Conservation (phyloP, 2,113 vertebrate species). For the Toxostoma redivivum region DNA sequence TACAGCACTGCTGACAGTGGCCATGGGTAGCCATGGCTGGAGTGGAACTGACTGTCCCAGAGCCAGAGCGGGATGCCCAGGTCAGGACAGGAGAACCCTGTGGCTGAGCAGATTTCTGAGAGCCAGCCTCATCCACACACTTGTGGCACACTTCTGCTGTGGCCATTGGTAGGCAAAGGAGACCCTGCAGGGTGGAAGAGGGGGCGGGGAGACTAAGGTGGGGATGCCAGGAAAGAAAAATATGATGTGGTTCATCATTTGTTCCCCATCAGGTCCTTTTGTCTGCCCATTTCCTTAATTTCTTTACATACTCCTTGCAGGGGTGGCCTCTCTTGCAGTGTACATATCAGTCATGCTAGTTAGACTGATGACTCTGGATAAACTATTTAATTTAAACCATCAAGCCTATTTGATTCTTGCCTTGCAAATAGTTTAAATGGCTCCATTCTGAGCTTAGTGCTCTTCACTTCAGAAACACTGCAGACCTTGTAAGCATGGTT, state of each 20-base stretch:
- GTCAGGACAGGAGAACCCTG: accelerated
- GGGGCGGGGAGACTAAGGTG: accelerated
- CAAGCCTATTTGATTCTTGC: background rate
- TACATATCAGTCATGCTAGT: background rate
- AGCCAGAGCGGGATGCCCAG: background rate
- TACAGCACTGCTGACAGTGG: background rate
- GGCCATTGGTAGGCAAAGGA: background rate
- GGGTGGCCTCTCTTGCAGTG: background rate
- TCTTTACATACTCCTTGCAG: background rate
- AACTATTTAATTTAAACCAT: background rate
- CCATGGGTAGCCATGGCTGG: accelerated
- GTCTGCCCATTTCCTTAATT: background rate
- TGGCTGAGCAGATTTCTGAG: no score
- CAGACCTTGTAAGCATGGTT: background rate
- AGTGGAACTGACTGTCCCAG: background rate
- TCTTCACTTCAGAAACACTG: background rate
- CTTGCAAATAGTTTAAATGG: background rate
- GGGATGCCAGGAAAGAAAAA: background rate
- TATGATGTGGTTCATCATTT: background rate
- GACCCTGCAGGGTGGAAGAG: background rate
- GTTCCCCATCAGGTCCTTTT: background rate
- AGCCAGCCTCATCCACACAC: accelerated
- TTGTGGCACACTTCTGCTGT: accelerated
- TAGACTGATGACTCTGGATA: background rate
- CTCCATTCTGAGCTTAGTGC: background rate